These are phyloP conservation scores for Xenopus borealis DNA, from an alignment of 2,113 vertebrate species.

Conservation along the genomic window DNA sequence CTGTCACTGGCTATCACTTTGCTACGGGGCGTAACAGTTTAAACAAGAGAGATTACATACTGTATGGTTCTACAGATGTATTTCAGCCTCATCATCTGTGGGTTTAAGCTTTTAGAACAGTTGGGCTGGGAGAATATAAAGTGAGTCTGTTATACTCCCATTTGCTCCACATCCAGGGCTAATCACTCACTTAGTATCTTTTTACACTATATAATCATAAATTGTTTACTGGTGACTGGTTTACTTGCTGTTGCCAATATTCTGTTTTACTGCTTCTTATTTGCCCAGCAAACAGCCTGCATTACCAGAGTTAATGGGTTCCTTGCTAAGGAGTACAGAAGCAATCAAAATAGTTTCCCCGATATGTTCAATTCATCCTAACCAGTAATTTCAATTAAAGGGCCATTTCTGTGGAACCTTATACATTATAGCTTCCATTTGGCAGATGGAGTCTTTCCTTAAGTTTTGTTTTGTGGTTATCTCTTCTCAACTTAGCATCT, in stretches of 20 bases:
- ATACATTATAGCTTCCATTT: slow-evolving; percentile 63
- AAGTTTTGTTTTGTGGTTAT: slow-evolving; percentile 62
- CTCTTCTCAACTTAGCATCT: slow-evolving; percentile 49
- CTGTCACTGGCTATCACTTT: no score
- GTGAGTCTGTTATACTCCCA: background rate
- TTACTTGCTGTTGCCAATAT: background rate
- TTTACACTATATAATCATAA: background rate
- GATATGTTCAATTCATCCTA: slow-evolving; percentile 53
- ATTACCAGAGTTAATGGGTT: slow-evolving; percentile 56
- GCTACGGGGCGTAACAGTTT: no score
- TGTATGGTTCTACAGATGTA: no score
- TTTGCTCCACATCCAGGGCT: background rate
- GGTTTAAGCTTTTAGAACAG: no score
- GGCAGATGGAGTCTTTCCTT: slow-evolving; percentile 57
- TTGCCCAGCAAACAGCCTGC: slow-evolving; percentile 20
- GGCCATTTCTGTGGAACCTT: slow-evolving; percentile 70
- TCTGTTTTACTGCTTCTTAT: slow-evolving; percentile 13
- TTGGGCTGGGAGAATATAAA: no score
- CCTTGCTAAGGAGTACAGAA: slow-evolving; percentile 45
- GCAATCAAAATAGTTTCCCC: slow-evolving; percentile 54
- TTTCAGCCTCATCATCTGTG: no score
- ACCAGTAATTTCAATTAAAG: slow-evolving; percentile 72
- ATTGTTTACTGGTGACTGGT: background rate
- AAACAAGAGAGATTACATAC: no score
- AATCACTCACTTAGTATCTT: no score